phyloP scores from a whole-genome alignment of 2,888 invertebrate species.

The Arctia plantaginis region DNA sequence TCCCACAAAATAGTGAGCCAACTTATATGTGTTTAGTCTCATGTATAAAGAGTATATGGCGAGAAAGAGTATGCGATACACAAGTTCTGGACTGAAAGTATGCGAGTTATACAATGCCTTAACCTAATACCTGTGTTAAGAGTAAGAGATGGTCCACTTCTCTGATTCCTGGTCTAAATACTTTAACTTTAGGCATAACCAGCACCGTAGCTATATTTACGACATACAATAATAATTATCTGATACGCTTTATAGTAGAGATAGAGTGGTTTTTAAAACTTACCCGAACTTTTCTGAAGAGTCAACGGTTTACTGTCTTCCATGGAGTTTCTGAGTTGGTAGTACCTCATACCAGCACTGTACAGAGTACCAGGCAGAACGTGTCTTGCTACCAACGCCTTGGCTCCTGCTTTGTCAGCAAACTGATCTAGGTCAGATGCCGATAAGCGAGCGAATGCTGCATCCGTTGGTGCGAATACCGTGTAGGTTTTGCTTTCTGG shows the following conservation, averaged over 20 bases:
- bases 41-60: too few species aligned
- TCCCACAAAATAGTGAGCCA: too few species aligned
- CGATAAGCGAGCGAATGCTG: constrained; percentile 90
- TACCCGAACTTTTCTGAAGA: constrained; percentile 92
- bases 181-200: too few species aligned
- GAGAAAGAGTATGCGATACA: too few species aligned
- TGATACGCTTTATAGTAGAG: not conserved
- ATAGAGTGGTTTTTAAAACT: constrained; percentile 51
- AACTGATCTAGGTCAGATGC: constrained; percentile 87
- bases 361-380: constrained; percentile 92
- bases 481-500: constrained; percentile 94
- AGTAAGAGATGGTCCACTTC: too few species aligned
- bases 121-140: too few species aligned
- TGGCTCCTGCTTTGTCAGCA: constrained; percentile 88
- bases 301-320: constrained; percentile 91
- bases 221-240: too few species aligned
- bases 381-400: constrained; percentile 91
- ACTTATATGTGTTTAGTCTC: too few species aligned
- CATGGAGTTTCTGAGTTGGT: constrained; percentile 93
- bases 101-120: too few species aligned
- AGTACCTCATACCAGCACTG: constrained; percentile 95
- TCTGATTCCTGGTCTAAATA: too few species aligned
- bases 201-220: too few species aligned
- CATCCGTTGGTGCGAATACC: constrained; percentile 94
- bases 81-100: too few species aligned